These are phyloP conservation scores for Harpagifer antarcticus DNA, from an alignment of 2,797 vertebrate species.

Conservation along the genomic window DNA sequence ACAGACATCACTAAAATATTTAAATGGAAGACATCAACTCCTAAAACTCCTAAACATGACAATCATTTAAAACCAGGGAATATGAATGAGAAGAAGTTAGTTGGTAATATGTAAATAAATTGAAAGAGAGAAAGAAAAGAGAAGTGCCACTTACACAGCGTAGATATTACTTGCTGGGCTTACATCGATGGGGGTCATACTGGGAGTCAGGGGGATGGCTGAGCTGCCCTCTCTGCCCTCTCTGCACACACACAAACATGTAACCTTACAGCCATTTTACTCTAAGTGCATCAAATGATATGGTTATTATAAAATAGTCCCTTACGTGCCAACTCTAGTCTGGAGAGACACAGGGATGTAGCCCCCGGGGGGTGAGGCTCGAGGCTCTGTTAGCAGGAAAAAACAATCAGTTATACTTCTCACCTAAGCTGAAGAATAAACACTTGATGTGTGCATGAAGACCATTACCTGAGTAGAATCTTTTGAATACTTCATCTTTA, in stretches of 20 bases:
- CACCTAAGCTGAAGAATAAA: not conserved
- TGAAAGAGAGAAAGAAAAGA: not conserved
- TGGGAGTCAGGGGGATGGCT: not conserved
- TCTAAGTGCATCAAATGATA: not conserved
- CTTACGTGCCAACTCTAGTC: slow-evolving; percentile 78
- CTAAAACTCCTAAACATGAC: not conserved
- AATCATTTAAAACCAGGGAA: not conserved
- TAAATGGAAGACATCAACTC: not conserved
- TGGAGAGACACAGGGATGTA: slow-evolving; percentile 78
- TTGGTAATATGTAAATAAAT: not conserved
- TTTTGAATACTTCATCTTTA: slow-evolving; percentile 92
- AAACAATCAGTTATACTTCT: slow-evolving; percentile 3
- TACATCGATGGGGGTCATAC: slow-evolving; percentile 31
- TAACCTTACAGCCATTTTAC: not conserved
- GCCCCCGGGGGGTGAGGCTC: slow-evolving; percentile 7
- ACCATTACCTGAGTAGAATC: slow-evolving; percentile 91
- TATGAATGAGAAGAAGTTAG: slow-evolving; percentile 3
- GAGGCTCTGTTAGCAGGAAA: slow-evolving; percentile 59
- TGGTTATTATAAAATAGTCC: slow-evolving; percentile 1
- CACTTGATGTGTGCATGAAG: not conserved
- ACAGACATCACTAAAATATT: too few species aligned
- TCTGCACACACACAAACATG: slow-evolving; percentile 53
- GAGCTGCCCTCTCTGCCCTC: slow-evolving; percentile 58
- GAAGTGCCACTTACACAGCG: slow-evolving; percentile 57
- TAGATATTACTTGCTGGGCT: slow-evolving; percentile 21